Evolutionary conservation across 1,140 invertebrate species (phyloP).

Genomic region (Hydropsyche tenuis): DNA sequence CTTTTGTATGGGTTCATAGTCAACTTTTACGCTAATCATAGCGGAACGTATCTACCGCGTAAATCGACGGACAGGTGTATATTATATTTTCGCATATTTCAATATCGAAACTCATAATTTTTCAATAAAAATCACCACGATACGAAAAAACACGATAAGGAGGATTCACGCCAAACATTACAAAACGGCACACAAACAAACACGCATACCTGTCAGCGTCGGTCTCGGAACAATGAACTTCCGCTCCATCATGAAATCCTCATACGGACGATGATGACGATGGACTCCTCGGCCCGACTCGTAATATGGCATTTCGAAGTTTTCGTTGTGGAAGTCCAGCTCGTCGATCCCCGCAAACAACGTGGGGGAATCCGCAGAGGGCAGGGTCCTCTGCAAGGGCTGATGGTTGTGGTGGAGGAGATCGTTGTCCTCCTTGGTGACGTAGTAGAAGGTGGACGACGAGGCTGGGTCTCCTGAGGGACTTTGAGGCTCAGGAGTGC

Average conservation of each 20-base stretch:
- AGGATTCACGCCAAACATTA: neutral
- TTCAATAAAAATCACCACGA: too few relatives aligned
- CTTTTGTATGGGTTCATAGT: too few relatives aligned
- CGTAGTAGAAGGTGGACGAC: conserved; percentile 65
- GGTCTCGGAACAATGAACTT: conserved; percentile 46
- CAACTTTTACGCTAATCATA: too few relatives aligned
- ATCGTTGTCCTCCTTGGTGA: conserved; percentile 57
- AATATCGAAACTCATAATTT: too few relatives aligned
- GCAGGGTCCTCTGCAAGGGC: conserved; percentile 51
- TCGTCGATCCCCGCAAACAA: conserved; percentile 54
- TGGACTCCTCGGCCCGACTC: conserved; percentile 37
- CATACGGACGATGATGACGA: conserved; percentile 40
- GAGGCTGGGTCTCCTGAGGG: conserved; percentile 62
- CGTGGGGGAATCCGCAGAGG: conserved; percentile 53
- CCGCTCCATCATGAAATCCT: conserved; percentile 44
- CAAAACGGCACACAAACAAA: neutral
- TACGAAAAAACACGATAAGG: too few relatives aligned
- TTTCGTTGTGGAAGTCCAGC: conserved; percentile 52
- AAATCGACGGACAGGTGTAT: too few relatives aligned
- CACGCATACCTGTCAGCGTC: conserved; percentile 39
- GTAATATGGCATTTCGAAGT: conserved; percentile 43
- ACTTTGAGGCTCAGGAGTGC: conserved; percentile 60
- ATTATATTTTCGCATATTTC: too few relatives aligned
- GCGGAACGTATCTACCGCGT: too few relatives aligned
- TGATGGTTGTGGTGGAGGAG: conserved; percentile 54